phyloP scores from a whole-genome alignment of 2,888 invertebrate species.

The Teleiodes luculella region DNA sequence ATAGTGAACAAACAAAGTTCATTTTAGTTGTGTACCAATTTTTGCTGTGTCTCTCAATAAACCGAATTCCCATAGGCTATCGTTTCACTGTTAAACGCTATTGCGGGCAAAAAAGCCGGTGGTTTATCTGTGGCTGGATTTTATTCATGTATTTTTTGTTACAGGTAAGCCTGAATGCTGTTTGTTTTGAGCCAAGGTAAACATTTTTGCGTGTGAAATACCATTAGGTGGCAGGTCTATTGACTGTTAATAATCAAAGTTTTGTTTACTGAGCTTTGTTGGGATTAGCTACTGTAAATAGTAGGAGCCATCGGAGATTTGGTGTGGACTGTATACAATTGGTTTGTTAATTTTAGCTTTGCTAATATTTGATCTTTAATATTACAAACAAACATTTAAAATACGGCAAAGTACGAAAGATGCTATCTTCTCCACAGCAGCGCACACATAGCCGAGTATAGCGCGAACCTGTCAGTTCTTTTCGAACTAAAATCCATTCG shows the following conservation, averaged over 20 bases:
- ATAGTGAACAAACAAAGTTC: background rate
- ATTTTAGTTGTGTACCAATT: background rate
- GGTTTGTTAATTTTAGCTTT: too few species aligned
- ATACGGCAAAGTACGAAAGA: too few species aligned
- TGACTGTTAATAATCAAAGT: background rate
- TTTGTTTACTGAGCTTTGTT: background rate
- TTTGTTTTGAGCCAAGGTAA: constrained; percentile 23
- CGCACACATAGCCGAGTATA: too few species aligned
- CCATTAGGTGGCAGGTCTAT: background rate
- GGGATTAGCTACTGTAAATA: background rate
- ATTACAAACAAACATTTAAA: too few species aligned
- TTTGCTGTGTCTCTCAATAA: background rate
- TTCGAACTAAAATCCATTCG: too few species aligned
- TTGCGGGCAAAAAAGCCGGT: constrained; percentile 2
- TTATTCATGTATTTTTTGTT: constrained; percentile 35
- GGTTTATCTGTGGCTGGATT: constrained; percentile 5
- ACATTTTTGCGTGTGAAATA: background rate
- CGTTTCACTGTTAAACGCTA: constrained; percentile 4
- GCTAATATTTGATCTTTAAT: too few species aligned
- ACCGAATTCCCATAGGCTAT: constrained; percentile 8
- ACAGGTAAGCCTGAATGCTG: constrained; percentile 39
- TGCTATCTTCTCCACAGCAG: too few species aligned
- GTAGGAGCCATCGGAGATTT: background rate
- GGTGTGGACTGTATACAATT: too few species aligned
- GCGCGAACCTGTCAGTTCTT: too few species aligned